A percentile compares a stretch with the other conserved stretches of the same genome.
Conservation (phyloP, 2,888 invertebrate species). For the Eupsilia transversa region DNA sequence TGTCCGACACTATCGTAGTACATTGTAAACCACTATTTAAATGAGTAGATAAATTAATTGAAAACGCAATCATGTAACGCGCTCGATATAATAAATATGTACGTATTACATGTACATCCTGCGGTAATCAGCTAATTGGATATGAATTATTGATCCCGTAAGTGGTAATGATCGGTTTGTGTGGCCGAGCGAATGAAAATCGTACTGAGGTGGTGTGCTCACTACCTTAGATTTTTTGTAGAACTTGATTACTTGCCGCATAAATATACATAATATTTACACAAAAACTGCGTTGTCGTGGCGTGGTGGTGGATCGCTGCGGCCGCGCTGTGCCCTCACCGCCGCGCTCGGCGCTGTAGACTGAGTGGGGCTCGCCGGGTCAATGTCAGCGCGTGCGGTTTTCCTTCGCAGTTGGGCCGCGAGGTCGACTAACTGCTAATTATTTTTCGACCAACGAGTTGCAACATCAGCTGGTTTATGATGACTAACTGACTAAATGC, state of each 20-base stretch:
- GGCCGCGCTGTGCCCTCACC: neutral
- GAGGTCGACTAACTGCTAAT: conserved; percentile 87
- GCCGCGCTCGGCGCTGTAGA: conserved; percentile 30
- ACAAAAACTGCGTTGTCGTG: conserved; percentile 60
- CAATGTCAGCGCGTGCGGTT: conserved; percentile 85
- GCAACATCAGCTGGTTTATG: conserved; percentile 79
- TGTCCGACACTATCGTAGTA: conserved; percentile 81
- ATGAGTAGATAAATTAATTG: conserved; percentile 81
- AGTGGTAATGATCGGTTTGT: conserved; percentile 78
- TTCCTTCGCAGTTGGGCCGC: conserved; percentile 76
- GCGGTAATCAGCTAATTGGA: conserved; percentile 85
- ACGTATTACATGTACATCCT: conserved; percentile 74
- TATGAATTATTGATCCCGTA: conserved; percentile 84
- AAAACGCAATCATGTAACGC: conserved; percentile 74
- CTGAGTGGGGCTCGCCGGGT: conserved; percentile 71
- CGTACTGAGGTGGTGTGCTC: conserved; percentile 69
- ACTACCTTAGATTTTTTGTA: conserved; percentile 71
- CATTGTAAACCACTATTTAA: conserved; percentile 85
- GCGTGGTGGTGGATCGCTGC: conserved; percentile 33
- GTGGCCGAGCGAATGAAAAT: conserved; percentile 73
- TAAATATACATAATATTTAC: conserved; percentile 64
- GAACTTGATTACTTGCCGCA: conserved; percentile 62
- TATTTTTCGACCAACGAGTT: conserved; percentile 84
- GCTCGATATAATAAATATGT: conserved; percentile 72
- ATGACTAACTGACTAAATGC: conserved; percentile 80